phyloP scores from a whole-genome alignment of 2,113 vertebrate species.

The Nothocercus julius region DNA sequence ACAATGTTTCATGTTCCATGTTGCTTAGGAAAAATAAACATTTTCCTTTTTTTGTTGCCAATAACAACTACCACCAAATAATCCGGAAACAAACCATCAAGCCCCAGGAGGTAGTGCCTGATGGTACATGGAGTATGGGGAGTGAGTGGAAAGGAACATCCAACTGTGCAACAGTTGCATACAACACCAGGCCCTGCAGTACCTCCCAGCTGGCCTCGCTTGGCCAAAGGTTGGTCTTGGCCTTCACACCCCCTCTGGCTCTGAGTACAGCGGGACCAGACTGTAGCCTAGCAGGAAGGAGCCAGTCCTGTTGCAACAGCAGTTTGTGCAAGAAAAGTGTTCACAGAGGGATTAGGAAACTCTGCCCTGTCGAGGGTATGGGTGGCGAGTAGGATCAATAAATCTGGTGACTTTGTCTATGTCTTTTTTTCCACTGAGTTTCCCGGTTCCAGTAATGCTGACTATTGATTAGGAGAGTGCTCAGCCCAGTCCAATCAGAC shows the following conservation, averaged over 20 bases:
- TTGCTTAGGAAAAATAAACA: slow-evolving; percentile 71
- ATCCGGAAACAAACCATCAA: slow-evolving; percentile 50
- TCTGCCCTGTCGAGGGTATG: neutral
- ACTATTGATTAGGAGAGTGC: neutral
- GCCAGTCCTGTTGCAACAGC: neutral
- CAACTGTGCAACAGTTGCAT: neutral
- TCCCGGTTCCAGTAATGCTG: neutral
- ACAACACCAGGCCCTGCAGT: neutral
- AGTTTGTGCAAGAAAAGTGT: neutral
- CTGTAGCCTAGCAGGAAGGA: neutral
- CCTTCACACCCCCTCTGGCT: neutral
- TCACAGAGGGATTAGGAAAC: neutral
- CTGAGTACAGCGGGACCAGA: rapidly evolving
- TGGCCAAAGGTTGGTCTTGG: neutral
- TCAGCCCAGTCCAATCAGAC: neutral
- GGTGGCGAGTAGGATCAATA: neutral
- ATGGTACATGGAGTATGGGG: neutral
- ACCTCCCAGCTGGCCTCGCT: neutral
- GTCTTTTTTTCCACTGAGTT: neutral
- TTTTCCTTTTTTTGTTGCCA: slow-evolving; percentile 50
- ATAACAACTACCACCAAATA: slow-evolving; percentile 43
- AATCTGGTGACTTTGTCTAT: neutral
- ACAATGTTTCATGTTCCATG: neutral
- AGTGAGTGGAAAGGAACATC: neutral
- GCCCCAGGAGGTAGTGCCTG: neutral